phyloP scores from a whole-genome alignment of 23 tunicate species.

The Trididemnum miniatum region DNA sequence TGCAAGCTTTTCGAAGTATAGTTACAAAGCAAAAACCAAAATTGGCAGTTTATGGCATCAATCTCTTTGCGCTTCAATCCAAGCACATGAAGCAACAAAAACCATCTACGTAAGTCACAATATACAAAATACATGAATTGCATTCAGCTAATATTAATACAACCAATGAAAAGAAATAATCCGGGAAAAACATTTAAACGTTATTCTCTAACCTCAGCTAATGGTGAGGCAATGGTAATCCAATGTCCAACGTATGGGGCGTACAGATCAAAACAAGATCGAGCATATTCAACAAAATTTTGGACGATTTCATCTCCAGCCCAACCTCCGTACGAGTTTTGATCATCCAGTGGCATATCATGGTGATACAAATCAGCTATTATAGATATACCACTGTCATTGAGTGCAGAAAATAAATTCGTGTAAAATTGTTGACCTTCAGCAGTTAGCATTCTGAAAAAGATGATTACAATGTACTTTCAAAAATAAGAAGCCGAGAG shows the following conservation, averaged over 20 bases:
- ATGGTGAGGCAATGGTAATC: conserved; percentile 66
- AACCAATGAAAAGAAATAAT: too few species aligned
- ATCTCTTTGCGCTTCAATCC: too few species aligned
- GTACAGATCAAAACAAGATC: conserved; percentile 22
- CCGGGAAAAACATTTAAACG: too few species aligned
- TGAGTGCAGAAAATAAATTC: conserved; percentile 36
- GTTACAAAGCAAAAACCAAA: too few species aligned
- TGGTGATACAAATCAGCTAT: conserved; percentile 78
- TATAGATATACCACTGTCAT: conserved; percentile 34
- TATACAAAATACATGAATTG: too few species aligned
- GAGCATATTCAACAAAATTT: conserved; percentile 46
- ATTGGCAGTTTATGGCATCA: too few species aligned
- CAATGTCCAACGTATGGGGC: conserved; percentile 51
- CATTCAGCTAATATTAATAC: too few species aligned
- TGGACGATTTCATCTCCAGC: conserved; percentile 16
- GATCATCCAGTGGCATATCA: conserved; percentile 37
- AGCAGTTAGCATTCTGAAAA: conserved; percentile 7
- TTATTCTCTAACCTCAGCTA: conserved; percentile 80
- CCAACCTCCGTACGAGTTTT: conserved; percentile 48
- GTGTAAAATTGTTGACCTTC: conserved; percentile 34
- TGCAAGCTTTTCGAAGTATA: too few species aligned
- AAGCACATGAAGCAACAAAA: too few species aligned
- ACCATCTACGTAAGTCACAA: too few species aligned
- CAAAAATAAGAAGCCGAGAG: too few species aligned
- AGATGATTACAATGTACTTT: neutral